phyloP scores from a whole-genome alignment of 92 coral and sea anemone genomes.

The Parazoanthus darwini region DNA sequence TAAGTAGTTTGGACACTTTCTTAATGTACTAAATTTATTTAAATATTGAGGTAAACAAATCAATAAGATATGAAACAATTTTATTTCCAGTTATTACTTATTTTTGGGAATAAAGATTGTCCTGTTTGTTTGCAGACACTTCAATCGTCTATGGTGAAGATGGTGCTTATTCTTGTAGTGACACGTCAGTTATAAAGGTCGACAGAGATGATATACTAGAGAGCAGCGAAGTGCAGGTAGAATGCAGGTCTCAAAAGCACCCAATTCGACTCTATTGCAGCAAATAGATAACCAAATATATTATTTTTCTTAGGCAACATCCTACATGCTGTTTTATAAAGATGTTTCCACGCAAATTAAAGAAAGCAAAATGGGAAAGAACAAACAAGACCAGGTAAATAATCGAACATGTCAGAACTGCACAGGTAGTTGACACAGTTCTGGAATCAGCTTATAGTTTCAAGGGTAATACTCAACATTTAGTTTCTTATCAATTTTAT shows the following conservation, averaged over 20 bases:
- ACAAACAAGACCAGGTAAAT: not conserved
- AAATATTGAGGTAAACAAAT: no score
- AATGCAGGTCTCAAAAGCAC: no score
- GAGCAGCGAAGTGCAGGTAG: not conserved
- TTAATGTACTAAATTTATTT: no score
- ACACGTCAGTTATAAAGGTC: not conserved
- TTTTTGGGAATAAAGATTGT: no score
- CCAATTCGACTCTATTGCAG: no score
- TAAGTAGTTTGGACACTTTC: not conserved
- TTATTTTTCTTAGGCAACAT: not conserved
- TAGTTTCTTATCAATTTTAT: not conserved
- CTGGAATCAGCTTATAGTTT: no score
- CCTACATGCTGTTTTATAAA: not conserved
- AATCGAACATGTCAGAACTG: not conserved
- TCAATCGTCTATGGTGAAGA: not conserved
- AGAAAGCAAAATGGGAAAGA: not conserved
- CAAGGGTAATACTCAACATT: no score
- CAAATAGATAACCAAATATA: not conserved
- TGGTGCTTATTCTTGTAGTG: not conserved
- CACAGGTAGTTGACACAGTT: no score
- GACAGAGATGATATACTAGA: not conserved
- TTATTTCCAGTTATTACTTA: no score
- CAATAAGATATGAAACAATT: no score
- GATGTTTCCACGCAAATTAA: not conserved
- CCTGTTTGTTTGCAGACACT: not conserved